Base-by-base conservation (phyloP, 2,797 vertebrate genomes). In the Eupleurogrammus muticus region DNA sequence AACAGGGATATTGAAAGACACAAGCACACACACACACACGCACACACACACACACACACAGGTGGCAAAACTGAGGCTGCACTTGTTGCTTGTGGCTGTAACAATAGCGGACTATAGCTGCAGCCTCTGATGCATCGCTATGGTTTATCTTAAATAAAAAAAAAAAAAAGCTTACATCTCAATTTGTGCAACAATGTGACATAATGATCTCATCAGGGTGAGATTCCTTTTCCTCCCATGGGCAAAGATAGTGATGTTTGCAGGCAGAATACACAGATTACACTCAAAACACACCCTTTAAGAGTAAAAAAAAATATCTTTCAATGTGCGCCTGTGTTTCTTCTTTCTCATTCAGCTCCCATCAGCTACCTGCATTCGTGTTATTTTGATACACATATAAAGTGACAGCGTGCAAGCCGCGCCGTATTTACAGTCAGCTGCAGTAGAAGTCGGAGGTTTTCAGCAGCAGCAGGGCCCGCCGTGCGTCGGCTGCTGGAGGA, bases 401-500 rank as follows among this genome's bases (percentile, higher is more conserved):
- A 73, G 28, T 24, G 53, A 63, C 73, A 55, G 28, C 7, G 11
- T 4, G 24, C 38, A 7, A 19, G 32, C 36, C 66, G 44, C 46
- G 65, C 53, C 53, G 44, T 48, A 47, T 67, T 55, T 20, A 59
- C 61, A 46, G 67, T 51, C 40, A 64, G 55, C 6, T 17, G 12
- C 16, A 44, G 13, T 17, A 17, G 21, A 79, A 53, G 64, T 19
- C 3, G 10, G 23, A 66, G 54, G 21, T 59, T 55, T 75, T 75
- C 38, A 38, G 56, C 35, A 62, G 50, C 19, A 34, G 60, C 16
- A 0, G 9, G 20, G 32, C 28, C 14, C 9, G 28, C 16, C 20
- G 32, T 10, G 42, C 19, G 28, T 32, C 64, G 42, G 40, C 54
- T 66, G 34, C 38, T 58, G 13, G 40, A 78, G 77, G 90, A 92